phyloP scores from a whole-genome alignment of 2,888 invertebrate genomes.

The Scaptomyza parva region DNA sequence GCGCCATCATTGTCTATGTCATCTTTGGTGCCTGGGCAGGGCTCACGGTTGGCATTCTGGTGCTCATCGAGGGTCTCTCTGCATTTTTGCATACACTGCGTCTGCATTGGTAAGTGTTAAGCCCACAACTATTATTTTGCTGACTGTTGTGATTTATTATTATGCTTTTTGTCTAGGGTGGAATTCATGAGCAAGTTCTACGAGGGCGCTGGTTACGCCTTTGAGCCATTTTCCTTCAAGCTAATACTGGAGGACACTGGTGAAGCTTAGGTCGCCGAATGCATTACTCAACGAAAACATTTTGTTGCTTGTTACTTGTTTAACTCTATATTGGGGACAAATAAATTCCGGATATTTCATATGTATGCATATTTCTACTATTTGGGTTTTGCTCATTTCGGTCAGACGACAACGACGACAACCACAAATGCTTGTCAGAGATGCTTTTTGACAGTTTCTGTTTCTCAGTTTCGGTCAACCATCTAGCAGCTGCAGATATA shows the following conservation, averaged over 20 bases:
- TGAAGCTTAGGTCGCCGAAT: conserved; percentile 70
- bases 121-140: neutral
- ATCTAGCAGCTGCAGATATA: conserved; percentile 49
- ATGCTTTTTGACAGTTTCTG: conserved; percentile 60
- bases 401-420: conserved; percentile 39
- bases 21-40: conserved; percentile 96
- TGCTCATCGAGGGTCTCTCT: conserved; percentile 99
- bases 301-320: conserved; percentile 45
- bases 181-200: conserved; percentile 99
- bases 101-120: conserved; percentile 92
- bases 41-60: conserved; percentile 96
- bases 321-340: conserved; percentile 11
- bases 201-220: conserved; percentile 91
- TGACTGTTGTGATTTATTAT: neutral
- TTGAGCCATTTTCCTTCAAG: conserved; percentile 94
- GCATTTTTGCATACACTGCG: conserved; percentile 99
- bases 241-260: conserved; percentile 88
- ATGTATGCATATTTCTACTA: conserved; percentile 56
- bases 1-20: conserved; percentile 90
- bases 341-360: conserved; percentile 65
- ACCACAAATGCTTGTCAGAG: conserved; percentile 56
- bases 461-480: conserved; percentile 49
- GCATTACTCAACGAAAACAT: conserved; percentile 43
- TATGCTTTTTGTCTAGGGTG: conserved; percentile 89
- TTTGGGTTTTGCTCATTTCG: conserved; percentile 44